These are phyloP conservation scores for Chrysina gloriosa DNA, from an alignment of 2,888 invertebrate genomes.

Conservation along the genomic window DNA sequence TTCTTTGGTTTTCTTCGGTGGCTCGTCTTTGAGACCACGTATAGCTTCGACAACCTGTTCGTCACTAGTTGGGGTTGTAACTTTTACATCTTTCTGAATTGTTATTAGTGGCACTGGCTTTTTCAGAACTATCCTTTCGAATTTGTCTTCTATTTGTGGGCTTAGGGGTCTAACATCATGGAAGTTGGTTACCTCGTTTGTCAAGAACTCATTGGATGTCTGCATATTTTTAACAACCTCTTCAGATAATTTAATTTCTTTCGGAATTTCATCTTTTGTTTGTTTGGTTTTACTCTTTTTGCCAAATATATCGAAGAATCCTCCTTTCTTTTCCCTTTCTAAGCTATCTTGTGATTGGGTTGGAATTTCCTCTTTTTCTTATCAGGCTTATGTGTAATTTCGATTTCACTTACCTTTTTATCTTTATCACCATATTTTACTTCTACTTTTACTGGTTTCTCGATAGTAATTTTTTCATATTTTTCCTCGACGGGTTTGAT, in stretches of 20 bases:
- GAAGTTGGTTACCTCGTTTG: slow-evolving; percentile 51
- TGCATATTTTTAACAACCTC: slow-evolving; percentile 47
- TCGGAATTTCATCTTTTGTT: slow-evolving; percentile 6
- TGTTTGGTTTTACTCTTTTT: slow-evolving; percentile 48
- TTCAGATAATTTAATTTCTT: slow-evolving; percentile 32
- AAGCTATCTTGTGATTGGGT: slow-evolving; percentile 11
- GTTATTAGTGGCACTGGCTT: slow-evolving; percentile 4
- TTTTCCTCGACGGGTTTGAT: slow-evolving; percentile 10
- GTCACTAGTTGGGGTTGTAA: neutral
- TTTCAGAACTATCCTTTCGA: neutral
- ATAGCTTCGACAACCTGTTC: too few species aligned
- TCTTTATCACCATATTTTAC: neutral
- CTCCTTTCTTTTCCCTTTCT: slow-evolving; percentile 45
- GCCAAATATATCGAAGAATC: slow-evolving; percentile 50
- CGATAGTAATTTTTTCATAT: slow-evolving; percentile 9
- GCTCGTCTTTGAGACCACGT: slow-evolving; percentile 19
- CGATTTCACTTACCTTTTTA: neutral
- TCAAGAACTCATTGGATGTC: slow-evolving; percentile 52
- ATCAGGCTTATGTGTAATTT: neutral
- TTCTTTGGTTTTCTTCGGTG: slow-evolving; percentile 17
- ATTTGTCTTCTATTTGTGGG: neutral
- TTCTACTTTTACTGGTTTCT: slow-evolving; percentile 11
- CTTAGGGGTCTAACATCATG: slow-evolving; percentile 47
- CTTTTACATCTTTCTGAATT: slow-evolving; percentile 15
- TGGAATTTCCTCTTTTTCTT: slow-evolving; percentile 30